phyloP scores from a whole-genome alignment of 1,140 invertebrate species.

The Uloborus diversus region DNA sequence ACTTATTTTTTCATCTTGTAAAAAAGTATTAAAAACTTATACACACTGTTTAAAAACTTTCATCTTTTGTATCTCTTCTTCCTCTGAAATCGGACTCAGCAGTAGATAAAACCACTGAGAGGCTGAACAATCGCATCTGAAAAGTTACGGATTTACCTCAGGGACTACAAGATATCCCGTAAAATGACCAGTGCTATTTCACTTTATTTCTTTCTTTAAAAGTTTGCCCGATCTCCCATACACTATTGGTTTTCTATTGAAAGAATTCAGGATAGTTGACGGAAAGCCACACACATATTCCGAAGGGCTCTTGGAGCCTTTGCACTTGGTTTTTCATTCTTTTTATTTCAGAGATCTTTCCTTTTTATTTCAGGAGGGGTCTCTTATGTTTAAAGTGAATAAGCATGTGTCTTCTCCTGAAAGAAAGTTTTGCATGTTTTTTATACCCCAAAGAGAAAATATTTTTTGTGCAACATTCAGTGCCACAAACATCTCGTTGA shows the following conservation, averaged over 20 bases:
- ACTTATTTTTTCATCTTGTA: no score
- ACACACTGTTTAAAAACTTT: no score
- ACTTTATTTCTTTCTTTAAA: background rate
- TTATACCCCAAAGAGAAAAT: no score
- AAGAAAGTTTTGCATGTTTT: no score
- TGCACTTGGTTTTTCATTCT: no score
- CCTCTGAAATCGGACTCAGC: background rate
- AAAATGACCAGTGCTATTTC: background rate
- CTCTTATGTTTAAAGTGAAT: no score
- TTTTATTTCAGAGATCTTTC: no score
- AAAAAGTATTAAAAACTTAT: no score
- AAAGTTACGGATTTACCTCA: background rate
- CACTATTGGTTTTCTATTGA: background rate
- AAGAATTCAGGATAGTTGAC: background rate
- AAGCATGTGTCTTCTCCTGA: no score
- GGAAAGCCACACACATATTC: background rate
- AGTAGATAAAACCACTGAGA: background rate
- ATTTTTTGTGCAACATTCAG: no score
- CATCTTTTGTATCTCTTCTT: no score
- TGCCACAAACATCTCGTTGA: no score
- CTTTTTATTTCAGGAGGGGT: background rate
- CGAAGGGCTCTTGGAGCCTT: background rate
- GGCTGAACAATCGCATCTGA: background rate
- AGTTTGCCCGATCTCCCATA: background rate
- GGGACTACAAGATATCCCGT: background rate